These are phyloP conservation scores for Rhipidura dahli DNA, from an alignment of 2,113 vertebrate species.

Conservation along the genomic window DNA sequence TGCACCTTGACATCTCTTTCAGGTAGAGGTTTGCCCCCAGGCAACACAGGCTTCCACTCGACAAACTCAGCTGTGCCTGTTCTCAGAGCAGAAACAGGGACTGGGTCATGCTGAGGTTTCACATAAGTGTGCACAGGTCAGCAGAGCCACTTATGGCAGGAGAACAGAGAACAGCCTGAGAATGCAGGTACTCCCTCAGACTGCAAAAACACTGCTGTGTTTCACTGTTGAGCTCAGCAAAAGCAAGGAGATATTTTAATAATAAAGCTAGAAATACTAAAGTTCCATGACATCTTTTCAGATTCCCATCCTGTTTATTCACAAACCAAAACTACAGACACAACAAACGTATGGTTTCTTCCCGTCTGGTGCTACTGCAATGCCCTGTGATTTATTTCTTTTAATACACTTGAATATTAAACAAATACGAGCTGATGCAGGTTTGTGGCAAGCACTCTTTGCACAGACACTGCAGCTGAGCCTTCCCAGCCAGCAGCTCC, in stretches of 20 bases:
- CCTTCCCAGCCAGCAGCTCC: background rate
- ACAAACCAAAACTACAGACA: background rate
- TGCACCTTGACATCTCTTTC: background rate
- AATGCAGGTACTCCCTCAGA: background rate
- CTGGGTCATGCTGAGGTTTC: background rate
- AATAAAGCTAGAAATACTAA: background rate
- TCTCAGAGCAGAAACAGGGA: background rate
- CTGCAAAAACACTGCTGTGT: background rate
- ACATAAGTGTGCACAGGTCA: background rate
- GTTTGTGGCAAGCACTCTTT: background rate
- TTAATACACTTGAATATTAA: background rate
- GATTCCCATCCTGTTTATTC: background rate
- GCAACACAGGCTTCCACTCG: background rate
- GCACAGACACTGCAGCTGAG: background rate
- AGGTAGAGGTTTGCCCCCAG: background rate
- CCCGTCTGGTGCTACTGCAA: background rate
- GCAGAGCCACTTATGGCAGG: background rate
- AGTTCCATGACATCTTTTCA: background rate
- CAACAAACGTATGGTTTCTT: fast-evolving
- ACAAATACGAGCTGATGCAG: background rate
- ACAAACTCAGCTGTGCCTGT: background rate
- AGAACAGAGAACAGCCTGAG: background rate
- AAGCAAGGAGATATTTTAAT: background rate
- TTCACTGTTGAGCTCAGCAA: background rate
- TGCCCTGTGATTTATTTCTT: background rate